Evolutionary conservation across 1,140 invertebrate species (phyloP), one percentile per base, ranked within the genome.

Genomic region (Brachionus sp.): DNA sequence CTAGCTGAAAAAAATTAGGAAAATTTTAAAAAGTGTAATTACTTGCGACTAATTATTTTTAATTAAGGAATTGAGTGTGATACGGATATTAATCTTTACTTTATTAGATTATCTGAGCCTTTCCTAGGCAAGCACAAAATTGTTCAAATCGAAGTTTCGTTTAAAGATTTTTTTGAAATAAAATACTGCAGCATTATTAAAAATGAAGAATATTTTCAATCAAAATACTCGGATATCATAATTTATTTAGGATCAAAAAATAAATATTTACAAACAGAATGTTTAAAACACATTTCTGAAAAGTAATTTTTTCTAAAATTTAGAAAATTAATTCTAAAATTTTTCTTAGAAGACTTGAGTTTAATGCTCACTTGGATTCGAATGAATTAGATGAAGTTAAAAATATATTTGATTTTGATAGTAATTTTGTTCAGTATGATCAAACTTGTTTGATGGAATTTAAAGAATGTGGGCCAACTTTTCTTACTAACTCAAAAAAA

Each of bases 121-220:
- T 3, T 75, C 3, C 9, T 44, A 19, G 23, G 23, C 2, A 75
- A 50, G 23, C 12, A 75, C 44, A 46, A 29, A 13, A 25, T 75
- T 44, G 42, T 75, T 5, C 70, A 75, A 75, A 46, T 75, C 16
- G 70, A 75, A n/a, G 33, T 46, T 10, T 75, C 70, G 44, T 23
- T 23, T 46, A 46, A 44, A 0, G 12, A 46, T 5, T 16, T 9
- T 19, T 42, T 75, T 35, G 7, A 25, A 75, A 46, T 75, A 2
- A 75, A 75, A 75, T 46, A 75, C 23, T 75, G 70, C 29, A 44
- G 19, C 5, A 2, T 13, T 6, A 39, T 75, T 29, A 16, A 75
- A n/a, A 46, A 46, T 46, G 37, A 75, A 29, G 70, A 75, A 44
- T 13, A 50, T 50, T 75, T 46, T 75, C 70, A 75, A 75, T n/a